Evolutionary conservation across 2,113 vertebrate species (phyloP).

Genomic region (Marmota monax): DNA sequence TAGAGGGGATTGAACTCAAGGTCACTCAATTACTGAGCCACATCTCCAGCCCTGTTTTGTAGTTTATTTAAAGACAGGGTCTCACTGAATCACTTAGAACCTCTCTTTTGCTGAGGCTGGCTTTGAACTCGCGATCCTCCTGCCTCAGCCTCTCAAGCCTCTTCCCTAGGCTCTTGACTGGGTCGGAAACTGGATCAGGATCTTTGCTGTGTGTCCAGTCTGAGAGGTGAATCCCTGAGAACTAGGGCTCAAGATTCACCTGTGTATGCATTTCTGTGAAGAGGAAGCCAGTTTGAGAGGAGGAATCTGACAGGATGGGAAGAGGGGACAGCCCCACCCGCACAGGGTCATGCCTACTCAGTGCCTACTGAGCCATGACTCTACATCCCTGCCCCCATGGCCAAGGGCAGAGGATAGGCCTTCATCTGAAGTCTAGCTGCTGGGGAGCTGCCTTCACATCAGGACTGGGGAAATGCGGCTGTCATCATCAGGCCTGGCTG

Average conservation of each 20-base stretch:
- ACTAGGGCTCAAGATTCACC: neutral
- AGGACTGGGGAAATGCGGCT: neutral
- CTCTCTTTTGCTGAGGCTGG: no score
- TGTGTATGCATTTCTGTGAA: neutral
- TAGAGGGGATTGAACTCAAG: no score
- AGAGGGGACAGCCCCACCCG: neutral
- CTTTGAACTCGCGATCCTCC: no score
- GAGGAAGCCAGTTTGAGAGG: neutral
- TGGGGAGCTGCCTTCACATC: no score
- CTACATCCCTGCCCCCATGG: no score
- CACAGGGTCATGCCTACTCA: no score
- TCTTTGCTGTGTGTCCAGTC: neutral
- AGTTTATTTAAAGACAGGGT: no score
- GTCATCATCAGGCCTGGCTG: neutral
- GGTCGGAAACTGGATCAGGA: neutral
- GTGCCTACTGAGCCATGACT: no score
- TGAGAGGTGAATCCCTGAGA: neutral
- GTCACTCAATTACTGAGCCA: no score
- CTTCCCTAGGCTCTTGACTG: neutral
- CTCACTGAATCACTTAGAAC: no score
- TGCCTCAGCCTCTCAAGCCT: neutral
- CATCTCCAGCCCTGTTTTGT: no score
- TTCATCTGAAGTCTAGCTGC: neutral
- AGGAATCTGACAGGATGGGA: neutral
- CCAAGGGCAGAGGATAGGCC: neutral